Percentiles rank a stretch among this genome's conserved stretches.
These are phyloP conservation scores for Pituophis catenifer DNA, from an alignment of 2,113 vertebrate genomes.

Conservation along the genomic window DNA sequence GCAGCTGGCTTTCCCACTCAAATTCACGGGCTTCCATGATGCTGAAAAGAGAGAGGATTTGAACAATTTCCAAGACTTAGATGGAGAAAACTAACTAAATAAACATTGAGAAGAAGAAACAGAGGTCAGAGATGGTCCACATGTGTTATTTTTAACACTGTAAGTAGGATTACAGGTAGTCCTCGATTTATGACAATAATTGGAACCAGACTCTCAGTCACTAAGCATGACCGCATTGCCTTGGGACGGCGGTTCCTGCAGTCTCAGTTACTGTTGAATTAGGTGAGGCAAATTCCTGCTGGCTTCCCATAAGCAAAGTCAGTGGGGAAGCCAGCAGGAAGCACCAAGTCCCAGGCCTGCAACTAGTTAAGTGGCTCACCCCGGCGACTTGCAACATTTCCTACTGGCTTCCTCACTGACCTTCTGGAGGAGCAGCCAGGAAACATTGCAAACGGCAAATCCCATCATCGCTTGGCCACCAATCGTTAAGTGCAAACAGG, in stretches of 20 bases:
- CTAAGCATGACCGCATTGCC: background rate
- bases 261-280: background rate
- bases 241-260: background rate
- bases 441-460: background rate
- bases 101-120: background rate
- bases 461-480: background rate
- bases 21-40: conserved; percentile 89
- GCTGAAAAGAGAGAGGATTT: conserved; percentile 54
- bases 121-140: background rate
- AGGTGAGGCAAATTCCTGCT: background rate
- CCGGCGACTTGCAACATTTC: background rate
- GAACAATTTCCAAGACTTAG: background rate
- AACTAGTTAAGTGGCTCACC: background rate
- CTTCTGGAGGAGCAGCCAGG: background rate
- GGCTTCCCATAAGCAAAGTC: no score
- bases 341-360: no score
- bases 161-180: background rate
- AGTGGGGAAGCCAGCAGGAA: no score
- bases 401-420: background rate
- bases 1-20: conserved; percentile 95
- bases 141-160: background rate
- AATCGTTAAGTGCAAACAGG: background rate
- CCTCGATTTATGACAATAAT: background rate
- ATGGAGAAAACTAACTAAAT: background rate
- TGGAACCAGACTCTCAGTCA: no score